phyloP scores from a whole-genome alignment of 2,888 invertebrate genomes.

The Diaperis boleti region DNA sequence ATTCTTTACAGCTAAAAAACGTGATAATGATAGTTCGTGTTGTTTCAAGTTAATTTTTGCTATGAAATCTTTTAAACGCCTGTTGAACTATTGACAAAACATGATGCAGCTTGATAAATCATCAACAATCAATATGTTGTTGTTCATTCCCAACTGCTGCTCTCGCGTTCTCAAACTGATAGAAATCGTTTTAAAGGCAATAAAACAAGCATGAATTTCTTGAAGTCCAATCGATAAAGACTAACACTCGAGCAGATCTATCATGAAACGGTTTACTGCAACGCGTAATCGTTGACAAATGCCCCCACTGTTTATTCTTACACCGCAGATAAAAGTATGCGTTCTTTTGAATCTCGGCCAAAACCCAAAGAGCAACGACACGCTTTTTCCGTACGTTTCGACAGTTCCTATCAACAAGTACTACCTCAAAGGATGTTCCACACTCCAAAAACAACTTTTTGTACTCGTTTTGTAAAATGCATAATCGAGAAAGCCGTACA shows the following conservation, averaged over 20 bases:
- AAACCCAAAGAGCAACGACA: conserved; percentile 37
- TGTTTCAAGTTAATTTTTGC: no score
- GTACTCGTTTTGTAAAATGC: no score
- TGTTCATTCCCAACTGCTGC: not conserved
- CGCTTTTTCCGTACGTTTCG: conserved; percentile 6
- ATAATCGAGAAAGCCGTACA: no score
- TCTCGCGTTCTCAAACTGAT: conserved; percentile 7
- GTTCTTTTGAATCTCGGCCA: conserved; percentile 30
- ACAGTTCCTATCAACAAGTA: not conserved
- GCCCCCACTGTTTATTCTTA: conserved; percentile 20
- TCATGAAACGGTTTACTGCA: conserved; percentile 7
- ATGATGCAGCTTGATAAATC: not conserved
- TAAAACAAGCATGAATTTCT: conserved; percentile 4
- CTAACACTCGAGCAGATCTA: conserved; percentile 8
- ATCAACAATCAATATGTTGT: not conserved
- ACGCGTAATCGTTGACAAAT: conserved; percentile 22
- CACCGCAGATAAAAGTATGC: conserved; percentile 18
- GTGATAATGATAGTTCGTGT: no score
- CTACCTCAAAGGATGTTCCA: not conserved
- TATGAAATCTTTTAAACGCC: no score
- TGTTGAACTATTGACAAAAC: no score
- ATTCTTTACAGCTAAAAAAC: conserved; percentile 12
- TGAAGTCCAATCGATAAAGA: conserved; percentile 16
- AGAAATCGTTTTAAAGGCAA: conserved; percentile 26
- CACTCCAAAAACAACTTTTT: conserved; percentile 1